Conservation (phyloP, 2,113 vertebrate species). For the Semnornis frantzii region DNA sequence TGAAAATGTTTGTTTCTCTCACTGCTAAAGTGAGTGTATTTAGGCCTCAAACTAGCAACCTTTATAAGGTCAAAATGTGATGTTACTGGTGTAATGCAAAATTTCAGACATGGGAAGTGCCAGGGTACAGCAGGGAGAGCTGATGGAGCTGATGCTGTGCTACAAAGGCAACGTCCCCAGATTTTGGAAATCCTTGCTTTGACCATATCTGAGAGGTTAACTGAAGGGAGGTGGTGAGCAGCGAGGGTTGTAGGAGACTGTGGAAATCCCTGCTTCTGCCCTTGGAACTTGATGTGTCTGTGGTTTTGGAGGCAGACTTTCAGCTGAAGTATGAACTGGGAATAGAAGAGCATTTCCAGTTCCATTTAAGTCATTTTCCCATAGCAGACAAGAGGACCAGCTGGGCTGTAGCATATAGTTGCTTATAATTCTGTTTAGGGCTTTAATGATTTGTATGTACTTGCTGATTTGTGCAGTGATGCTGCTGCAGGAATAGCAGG, state of each 20-base stretch:
- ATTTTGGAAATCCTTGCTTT: not conserved
- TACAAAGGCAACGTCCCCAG: not conserved
- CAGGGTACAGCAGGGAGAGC: not conserved
- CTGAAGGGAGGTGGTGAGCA: not conserved
- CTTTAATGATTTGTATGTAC: not conserved
- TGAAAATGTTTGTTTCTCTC: accelerated
- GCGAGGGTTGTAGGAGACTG: accelerated
- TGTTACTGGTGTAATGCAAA: not conserved
- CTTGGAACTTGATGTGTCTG: accelerated
- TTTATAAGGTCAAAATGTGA: accelerated
- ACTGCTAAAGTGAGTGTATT: not conserved
- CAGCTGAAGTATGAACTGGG: not conserved
- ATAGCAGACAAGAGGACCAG: not conserved
- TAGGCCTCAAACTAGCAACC: not conserved
- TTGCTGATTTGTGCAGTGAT: not conserved
- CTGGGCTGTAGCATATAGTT: not conserved
- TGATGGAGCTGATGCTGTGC: not conserved
- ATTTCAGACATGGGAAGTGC: accelerated
- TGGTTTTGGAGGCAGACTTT: not conserved
- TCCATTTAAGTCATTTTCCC: not conserved
- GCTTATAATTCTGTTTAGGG: not conserved
- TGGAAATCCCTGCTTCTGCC: not conserved
- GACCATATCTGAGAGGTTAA: not conserved
- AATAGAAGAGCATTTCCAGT: not conserved
- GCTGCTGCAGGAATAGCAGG: not conserved